Evolutionary conservation across 1,140 invertebrate species (phyloP).

Genomic region (Thrips palmi): DNA sequence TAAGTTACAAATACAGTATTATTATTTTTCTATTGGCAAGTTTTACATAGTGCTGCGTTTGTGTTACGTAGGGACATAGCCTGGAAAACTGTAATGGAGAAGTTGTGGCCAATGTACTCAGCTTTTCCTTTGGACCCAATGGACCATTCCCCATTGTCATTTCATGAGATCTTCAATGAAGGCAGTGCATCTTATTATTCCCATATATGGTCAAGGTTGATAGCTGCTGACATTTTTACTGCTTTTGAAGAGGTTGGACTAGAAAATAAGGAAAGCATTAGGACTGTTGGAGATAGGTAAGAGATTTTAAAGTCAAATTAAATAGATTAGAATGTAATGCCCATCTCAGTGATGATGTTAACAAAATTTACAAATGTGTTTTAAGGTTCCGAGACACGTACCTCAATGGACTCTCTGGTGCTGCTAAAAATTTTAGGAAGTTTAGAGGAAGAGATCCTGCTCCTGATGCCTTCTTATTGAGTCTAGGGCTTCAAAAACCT

Average conservation of each 20-base stretch:
- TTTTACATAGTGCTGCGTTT: not conserved
- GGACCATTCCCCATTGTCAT: constrained; percentile 61
- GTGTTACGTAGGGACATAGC: constrained; percentile 33
- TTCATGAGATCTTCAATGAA: constrained; percentile 49
- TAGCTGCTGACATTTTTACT: constrained; percentile 75
- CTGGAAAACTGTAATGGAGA: constrained; percentile 57
- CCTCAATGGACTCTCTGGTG: constrained; percentile 61
- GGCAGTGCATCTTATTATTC: constrained; percentile 55
- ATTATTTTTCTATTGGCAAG: constrained; percentile 2
- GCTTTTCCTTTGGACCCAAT: constrained; percentile 50
- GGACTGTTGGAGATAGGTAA: not conserved
- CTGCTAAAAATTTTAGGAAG: constrained; percentile 67
- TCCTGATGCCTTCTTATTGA: constrained; percentile 59
- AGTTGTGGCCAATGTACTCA: constrained; percentile 60
- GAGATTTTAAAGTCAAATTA: not conserved
- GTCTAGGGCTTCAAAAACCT: no score
- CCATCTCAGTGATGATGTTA: not conserved
- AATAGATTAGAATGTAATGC: not conserved
- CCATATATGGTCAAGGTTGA: constrained; percentile 62
- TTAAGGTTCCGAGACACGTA: constrained; percentile 66
- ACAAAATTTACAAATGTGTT: constrained; percentile 8
- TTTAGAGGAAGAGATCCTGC: constrained; percentile 84
- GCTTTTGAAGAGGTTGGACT: constrained; percentile 51
- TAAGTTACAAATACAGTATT: not conserved
- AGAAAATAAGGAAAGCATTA: constrained; percentile 17